These are phyloP conservation scores for Ganaspis sp. DNA, from an alignment of 1,140 invertebrate genomes.

Conservation along the genomic window DNA sequence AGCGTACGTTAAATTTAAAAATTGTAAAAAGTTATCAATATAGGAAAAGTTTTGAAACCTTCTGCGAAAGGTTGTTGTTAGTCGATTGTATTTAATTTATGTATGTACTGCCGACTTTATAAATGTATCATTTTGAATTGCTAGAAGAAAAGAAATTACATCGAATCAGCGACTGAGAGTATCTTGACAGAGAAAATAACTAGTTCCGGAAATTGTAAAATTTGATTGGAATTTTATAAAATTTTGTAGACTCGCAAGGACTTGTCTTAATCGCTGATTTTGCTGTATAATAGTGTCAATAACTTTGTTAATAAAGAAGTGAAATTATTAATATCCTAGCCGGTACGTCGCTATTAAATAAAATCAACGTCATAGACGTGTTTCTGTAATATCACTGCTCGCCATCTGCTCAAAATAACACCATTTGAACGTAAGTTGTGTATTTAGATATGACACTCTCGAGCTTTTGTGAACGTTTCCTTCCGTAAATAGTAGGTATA, in stretches of 20 bases:
- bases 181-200: not conserved
- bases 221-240: not conserved
- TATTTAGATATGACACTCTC: conserved; percentile 19
- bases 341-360: conserved; percentile 6
- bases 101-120: conserved; percentile 19
- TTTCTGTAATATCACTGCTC: conserved; percentile 20
- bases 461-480: conserved; percentile 29
- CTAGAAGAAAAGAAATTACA: not conserved
- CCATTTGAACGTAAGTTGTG: conserved; percentile 26
- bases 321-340: not conserved
- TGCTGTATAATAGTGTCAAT: not conserved
- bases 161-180: not conserved
- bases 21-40: not conserved
- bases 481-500: conserved; percentile 20
- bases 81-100: conserved; percentile 16
- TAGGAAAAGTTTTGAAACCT: not conserved
- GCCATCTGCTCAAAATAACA: conserved; percentile 24
- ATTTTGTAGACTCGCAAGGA: not conserved
- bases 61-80: conserved; percentile 3
- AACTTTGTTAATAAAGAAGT: conserved; percentile 3
- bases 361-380: conserved; percentile 5
- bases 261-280: not conserved
- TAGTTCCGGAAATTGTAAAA: not conserved
- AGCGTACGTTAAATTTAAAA: not conserved
- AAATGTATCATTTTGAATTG: not conserved